Conservation (phyloP, 2,113 vertebrate species). For the Sialia sialis region DNA sequence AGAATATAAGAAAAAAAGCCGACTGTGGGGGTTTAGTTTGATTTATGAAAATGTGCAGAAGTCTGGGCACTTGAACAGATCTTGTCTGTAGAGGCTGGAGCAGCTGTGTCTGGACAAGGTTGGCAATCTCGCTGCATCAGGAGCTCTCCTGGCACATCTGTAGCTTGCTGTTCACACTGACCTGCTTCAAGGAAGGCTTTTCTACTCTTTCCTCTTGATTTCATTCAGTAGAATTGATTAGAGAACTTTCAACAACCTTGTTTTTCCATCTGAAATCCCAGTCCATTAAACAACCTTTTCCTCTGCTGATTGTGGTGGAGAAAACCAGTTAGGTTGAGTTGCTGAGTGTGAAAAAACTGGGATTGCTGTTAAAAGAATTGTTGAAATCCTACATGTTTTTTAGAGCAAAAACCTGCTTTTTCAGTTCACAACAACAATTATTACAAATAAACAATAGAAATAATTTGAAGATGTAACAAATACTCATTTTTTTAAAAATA, state of each 20-base stretch:
- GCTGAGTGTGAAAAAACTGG: background rate
- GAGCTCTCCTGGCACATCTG: background rate
- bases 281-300: background rate
- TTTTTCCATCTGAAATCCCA: background rate
- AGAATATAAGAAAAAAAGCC: background rate
- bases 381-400: background rate
- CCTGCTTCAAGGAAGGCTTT: background rate
- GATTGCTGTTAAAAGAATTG: background rate
- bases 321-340: background rate
- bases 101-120: background rate
- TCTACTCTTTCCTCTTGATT: background rate
- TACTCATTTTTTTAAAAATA: background rate
- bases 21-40: background rate
- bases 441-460: background rate
- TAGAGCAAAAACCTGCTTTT: background rate
- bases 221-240: background rate
- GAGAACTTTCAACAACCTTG: background rate
- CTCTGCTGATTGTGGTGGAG: background rate
- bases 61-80: slow-evolving; percentile 12
- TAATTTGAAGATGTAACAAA: background rate
- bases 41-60: slow-evolving; percentile 23
- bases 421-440: background rate
- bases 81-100: background rate
- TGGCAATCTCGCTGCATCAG: background rate
- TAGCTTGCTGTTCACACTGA: fast-evolving